Base-by-base conservation (phyloP, 2,888 invertebrate species). In the Trimorus sp. region DNA sequence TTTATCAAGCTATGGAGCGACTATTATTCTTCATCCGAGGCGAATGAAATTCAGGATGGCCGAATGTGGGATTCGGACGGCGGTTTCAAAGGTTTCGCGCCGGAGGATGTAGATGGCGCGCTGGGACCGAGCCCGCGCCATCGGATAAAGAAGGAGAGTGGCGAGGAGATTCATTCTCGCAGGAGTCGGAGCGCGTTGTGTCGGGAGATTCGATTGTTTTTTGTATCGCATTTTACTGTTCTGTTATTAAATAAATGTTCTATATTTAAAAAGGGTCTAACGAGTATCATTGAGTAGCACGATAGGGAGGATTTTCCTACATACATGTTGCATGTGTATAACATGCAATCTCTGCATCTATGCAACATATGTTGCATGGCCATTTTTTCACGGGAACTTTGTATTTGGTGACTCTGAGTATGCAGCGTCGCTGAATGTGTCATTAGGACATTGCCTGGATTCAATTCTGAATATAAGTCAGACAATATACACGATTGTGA, bases 251-350 rank as follows among this genome's bases (percentile, higher is more conserved):
- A 3, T 45, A 45, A 45, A 45, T 45, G n/a, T 45, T 45, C 45
- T 1, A 12, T 45, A 6, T 45, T 45, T 4, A 45, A 45, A 45
- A 45, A 45, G 9, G 6, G 45, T 45, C 45, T 51, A 51, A 14
- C 51, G 51, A 2, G 6, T 51, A 51, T 12, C 14, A 51, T 51
- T 51, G n/a, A 14, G 14, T 1, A 51, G n/a, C 51, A 51, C 6
- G 51, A 51, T 4, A 51, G 15, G 51, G 51, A 51, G 14, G 51
- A 51, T 51, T 45, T 45, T 45, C n/a, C 45, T 6, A 45, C 45
- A 45, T n/a, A n/a, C n/a, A n/a, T n/a, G n/a, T n/a, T n/a, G n/a
- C n/a, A n/a, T n/a, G n/a, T n/a, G n/a, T n/a, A n/a, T n/a, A n/a
- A n/a, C n/a, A n/a, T n/a, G n/a, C n/a, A n/a, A n/a, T n/a, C n/a